Percentiles rank a stretch among this genome's conserved stretches.
These are phyloP conservation scores for Megaleporinus macrocephalus DNA, from an alignment of 2,113 vertebrate genomes.

Conservation along the genomic window DNA sequence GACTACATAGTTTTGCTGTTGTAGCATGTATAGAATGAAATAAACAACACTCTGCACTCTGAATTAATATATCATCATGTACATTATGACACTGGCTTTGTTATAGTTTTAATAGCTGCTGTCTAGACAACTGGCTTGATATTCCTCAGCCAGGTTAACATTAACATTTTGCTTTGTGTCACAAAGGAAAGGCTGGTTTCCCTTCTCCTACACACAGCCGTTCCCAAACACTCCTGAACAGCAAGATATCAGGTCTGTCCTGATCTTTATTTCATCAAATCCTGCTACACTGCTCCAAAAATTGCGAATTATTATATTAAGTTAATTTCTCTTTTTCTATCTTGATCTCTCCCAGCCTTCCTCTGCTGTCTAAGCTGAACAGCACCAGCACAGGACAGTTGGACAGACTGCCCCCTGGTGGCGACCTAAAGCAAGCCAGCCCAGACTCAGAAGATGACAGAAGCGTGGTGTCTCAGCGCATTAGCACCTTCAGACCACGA, in stretches of 20 bases:
- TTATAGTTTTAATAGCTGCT: too few relatives aligned
- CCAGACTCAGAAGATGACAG: constrained; percentile 70
- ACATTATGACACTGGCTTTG: too few relatives aligned
- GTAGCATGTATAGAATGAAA: too few relatives aligned
- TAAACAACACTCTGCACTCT: too few relatives aligned
- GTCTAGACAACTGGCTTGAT: not conserved
- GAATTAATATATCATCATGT: too few relatives aligned
- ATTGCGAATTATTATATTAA: not conserved
- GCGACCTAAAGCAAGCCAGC: constrained; percentile 50
- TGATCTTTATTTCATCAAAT: not conserved
- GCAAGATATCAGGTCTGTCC: constrained; percentile 66
- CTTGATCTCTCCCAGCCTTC: constrained; percentile 61
- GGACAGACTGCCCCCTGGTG: constrained; percentile 69
- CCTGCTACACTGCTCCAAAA: not conserved
- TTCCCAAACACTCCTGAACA: constrained; percentile 68
- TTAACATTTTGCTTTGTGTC: constrained; percentile 25
- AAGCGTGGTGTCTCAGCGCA: constrained; percentile 70
- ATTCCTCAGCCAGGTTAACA: not conserved
- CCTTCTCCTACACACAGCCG: constrained; percentile 84
- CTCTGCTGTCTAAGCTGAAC: constrained; percentile 73
- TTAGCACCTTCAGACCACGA: constrained; percentile 81
- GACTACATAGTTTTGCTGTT: too few relatives aligned
- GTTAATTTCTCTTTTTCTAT: constrained; percentile 1
- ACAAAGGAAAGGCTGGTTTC: constrained; percentile 87
- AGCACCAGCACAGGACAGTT: constrained; percentile 77